A percentile compares a stretch with the other conserved stretches of the same genome.
Conservation (phyloP, 2,888 invertebrate species). For the Caradrina kadenii region DNA sequence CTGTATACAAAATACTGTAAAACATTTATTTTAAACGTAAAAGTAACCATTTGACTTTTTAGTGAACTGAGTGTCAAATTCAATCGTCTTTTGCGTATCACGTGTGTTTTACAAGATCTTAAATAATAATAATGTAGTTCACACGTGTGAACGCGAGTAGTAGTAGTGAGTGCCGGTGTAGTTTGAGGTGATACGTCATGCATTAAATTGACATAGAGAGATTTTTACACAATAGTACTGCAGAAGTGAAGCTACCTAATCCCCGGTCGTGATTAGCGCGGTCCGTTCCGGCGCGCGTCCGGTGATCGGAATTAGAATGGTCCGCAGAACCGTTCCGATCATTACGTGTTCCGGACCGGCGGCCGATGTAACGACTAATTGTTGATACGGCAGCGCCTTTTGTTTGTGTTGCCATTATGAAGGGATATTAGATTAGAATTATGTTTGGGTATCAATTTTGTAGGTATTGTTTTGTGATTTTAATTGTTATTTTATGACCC, state of each 20-base stretch:
- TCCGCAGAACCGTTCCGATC: slow-evolving; percentile 68
- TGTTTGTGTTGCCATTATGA: slow-evolving; percentile 52
- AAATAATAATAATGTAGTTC: too few species aligned
- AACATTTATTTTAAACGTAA: too few species aligned
- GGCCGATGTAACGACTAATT: slow-evolving; percentile 61
- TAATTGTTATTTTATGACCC: slow-evolving; percentile 23
- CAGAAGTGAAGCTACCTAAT: slow-evolving; percentile 64
- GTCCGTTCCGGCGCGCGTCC: slow-evolving; percentile 58
- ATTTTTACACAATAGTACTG: neutral
- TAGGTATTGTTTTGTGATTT: slow-evolving; percentile 28
- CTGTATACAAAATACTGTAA: too few species aligned
- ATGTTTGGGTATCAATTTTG: slow-evolving; percentile 49
- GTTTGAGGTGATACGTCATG: too few species aligned
- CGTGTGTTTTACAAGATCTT: too few species aligned
- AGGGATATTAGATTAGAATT: slow-evolving; percentile 52
- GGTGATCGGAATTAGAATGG: slow-evolving; percentile 71
- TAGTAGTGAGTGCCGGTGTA: too few species aligned
- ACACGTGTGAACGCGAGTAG: too few species aligned
- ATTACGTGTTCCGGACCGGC: slow-evolving; percentile 70
- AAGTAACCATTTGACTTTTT: too few species aligned
- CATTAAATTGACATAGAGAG: too few species aligned
- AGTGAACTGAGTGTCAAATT: too few species aligned
- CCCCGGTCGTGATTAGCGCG: slow-evolving; percentile 53
- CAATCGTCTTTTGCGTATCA: too few species aligned
- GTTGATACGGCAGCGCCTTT: slow-evolving; percentile 58